Base-by-base conservation (phyloP, 2,113 vertebrate species). In the Raja brachyura region DNA sequence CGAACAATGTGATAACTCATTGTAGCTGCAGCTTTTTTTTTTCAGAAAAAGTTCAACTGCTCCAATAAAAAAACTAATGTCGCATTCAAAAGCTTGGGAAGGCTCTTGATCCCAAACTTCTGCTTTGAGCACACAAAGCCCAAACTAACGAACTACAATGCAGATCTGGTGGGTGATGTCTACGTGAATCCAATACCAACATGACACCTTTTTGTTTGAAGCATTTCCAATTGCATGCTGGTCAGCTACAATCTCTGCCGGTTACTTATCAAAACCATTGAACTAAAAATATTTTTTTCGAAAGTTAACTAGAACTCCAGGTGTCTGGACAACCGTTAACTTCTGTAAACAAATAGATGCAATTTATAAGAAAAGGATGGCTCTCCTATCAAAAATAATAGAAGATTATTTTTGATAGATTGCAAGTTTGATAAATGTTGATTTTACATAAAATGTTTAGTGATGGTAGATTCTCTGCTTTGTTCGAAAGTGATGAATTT, bases 181-280 rank as follows among this genome's bases (percentile, higher is more conserved):
- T 28, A 56, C 4, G 48, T n/a, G 48, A 85, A 54, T 85, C 7
- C 48, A 83, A 59, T 16, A 6, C 16, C 25, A 88, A 88, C n/a
- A 59, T 31, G 14, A 11, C 83, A 14, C n/a, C 1, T 63, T 31
- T 85, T 86, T 59, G 11, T 16, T 86, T 31, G 56, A 63, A 86
- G n/a, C 4, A n/a, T 63, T 86, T 59, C n/a, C 28, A 86, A 86
- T 59, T 63, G 13, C 59, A n/a, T 31, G 28, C 59, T 14, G 4
- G 48, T 11, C 20, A 61, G 11, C 25, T 13, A 61, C 4, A 28
- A 16, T 28, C 5, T 56, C 11, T 63, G 11, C 25, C 28, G 14
- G 28, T 88, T 88, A 88, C 63, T 63, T 88, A 88, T 31, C 83
- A 88, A 88, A 88, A 63, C 31, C 16, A 88, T 88, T 63, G 63